phyloP scores from a whole-genome alignment of 1,140 invertebrate species.

The Drosophila triauraria region DNA sequence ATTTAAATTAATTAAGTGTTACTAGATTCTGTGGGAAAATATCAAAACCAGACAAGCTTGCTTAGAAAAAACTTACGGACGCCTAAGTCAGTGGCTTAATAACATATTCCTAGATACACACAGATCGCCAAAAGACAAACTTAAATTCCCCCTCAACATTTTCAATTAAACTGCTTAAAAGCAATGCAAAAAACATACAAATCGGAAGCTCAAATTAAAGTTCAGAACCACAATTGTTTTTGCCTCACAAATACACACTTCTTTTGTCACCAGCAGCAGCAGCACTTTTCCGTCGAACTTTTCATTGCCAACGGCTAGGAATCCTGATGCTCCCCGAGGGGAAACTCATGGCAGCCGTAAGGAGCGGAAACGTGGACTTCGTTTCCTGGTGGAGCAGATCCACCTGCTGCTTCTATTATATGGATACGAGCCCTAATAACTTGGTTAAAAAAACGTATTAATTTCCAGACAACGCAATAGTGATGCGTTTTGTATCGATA shows the following conservation, averaged over 20 bases:
- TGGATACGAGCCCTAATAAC: conserved; percentile 5
- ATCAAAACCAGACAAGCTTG: neutral
- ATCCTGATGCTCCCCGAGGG: neutral
- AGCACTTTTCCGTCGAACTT: conserved; percentile 5
- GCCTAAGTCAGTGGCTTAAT: no score
- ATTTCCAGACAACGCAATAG: conserved; percentile 31
- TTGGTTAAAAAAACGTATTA: conserved; percentile 26
- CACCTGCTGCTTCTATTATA: conserved; percentile 25
- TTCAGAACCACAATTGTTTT: conserved; percentile 11
- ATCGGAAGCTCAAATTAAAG: conserved; percentile 18
- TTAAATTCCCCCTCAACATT: no score
- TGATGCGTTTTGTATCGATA: conserved; percentile 26
- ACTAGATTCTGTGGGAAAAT: conserved; percentile 4
- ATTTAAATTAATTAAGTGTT: conserved; percentile 7
- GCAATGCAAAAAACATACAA: neutral
- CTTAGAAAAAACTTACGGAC: neutral
- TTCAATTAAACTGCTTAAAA: neutral
- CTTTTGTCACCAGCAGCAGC: conserved; percentile 24
- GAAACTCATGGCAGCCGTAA: neutral
- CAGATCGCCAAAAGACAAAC: neutral
- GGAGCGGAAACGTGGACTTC: neutral
- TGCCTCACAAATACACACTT: conserved; percentile 32
- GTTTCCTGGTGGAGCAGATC: neutral
- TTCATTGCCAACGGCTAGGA: conserved; percentile 14
- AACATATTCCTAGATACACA: neutral